A percentile compares a stretch with the other conserved stretches of the same genome.
Conservation (phyloP, 2,888 invertebrate genomes). For the Marasmarcha lunaedactyla region DNA sequence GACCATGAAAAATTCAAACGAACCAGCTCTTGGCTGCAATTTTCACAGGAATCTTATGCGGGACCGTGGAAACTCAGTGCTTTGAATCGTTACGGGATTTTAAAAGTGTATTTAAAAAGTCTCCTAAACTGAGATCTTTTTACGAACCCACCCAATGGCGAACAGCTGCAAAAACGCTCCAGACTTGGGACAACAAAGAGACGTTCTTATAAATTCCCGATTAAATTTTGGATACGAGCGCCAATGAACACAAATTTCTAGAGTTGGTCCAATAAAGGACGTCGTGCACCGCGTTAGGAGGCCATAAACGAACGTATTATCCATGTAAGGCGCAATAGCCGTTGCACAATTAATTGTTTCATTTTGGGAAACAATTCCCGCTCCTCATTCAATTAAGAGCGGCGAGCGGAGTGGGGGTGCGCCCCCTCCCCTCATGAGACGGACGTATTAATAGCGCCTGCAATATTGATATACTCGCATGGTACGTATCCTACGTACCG, state of each 20-base stretch:
- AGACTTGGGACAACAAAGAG: conserved; percentile 44
- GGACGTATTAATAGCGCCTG: conserved; percentile 70
- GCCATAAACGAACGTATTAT: conserved; percentile 70
- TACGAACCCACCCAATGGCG: conserved; percentile 30
- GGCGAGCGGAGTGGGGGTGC: conserved; percentile 39
- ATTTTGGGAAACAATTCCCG: conserved; percentile 72
- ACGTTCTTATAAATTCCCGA: conserved; percentile 63
- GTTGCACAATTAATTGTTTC: conserved; percentile 72
- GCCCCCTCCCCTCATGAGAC: conserved; percentile 54
- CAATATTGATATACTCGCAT: conserved; percentile 70
- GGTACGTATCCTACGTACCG: conserved; percentile 60
- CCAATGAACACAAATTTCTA: conserved; percentile 69
- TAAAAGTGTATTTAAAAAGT: no score
- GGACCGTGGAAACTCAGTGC: conserved; percentile 18
- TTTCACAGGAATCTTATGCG: conserved; percentile 22
- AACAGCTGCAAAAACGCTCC: conserved; percentile 53
- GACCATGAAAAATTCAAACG: conserved; percentile 66
- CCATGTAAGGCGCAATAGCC: conserved; percentile 71
- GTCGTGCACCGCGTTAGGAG: conserved; percentile 69
- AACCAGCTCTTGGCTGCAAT: conserved; percentile 24
- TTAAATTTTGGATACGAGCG: conserved; percentile 67
- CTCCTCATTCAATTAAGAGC: conserved; percentile 72
- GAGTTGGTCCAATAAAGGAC: conserved; percentile 68
- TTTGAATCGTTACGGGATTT: conserved; percentile 18
- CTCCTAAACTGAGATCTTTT: no score